Base-by-base conservation (phyloP, 2,113 vertebrate genomes). In the Neomonachus schauinslandi region DNA sequence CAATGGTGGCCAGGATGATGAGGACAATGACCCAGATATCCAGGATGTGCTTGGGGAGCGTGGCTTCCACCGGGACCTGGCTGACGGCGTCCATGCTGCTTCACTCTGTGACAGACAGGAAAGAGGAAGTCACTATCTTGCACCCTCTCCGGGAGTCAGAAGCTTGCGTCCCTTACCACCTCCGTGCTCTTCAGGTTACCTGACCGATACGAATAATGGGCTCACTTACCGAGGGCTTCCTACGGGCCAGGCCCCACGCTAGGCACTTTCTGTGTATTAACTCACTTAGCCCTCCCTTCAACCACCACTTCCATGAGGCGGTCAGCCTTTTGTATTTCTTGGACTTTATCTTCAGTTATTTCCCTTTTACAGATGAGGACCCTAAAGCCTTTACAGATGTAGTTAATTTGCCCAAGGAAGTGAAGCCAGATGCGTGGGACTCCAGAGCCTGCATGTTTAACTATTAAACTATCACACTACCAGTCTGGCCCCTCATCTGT, bases 21-120 rank as follows among this genome's bases (percentile, higher is more conserved):
- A 99, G 97, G 87, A 99, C 93, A 0, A 99, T 99, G 85, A 98
- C 98, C 99, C 99, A 99, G 96, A 99, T 31, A 28, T 99, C 99
- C 98, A 99, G 97, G 90, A 99, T 98, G 81, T 99, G 99, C 97
- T 98, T 98, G 81, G 99, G 99, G 13, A 99, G 97, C 59, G 61
- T 0, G 0, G 7, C 51, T 4, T 87, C 85, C 24, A 95, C 7
- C 0, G 98, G 33, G 59, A 67, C 72, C 3, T 94, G n/a, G 12
- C 83, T 91, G 76, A 95, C 39, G 7, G 72, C 2, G 13, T 97
- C 98, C 98, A 99, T 98, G 80, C 67, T 80, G 80, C 71, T 74
- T 81, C 36, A 39, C 77, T 63, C 98, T 99, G 98, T 15, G 96
- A 98, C 1, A 82, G 18, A 97, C 59, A 92, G 93, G 28, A 84